These are phyloP conservation scores for Axinella damicornis DNA, from an alignment of 37 sponge, comb jelly and placozoan genomes.

Conservation along the genomic window DNA sequence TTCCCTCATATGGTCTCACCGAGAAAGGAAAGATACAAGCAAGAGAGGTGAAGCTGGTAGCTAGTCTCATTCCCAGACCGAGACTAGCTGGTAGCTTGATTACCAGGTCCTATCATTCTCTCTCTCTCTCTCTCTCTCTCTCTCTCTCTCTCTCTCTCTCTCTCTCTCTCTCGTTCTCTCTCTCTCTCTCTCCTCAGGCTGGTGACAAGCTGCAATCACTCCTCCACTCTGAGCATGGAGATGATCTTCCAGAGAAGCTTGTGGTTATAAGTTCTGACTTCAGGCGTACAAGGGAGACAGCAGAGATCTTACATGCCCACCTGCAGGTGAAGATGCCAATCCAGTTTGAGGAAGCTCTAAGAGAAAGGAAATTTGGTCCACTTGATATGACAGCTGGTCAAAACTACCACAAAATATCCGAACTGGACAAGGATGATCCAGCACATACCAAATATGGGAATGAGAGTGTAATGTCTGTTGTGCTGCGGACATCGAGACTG, in stretches of 20 bases:
- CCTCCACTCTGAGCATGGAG: neutral
- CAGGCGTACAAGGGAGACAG: slow-evolving; percentile 37
- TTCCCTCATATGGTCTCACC: slow-evolving; percentile 45
- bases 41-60: slow-evolving; percentile 11
- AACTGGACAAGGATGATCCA: slow-evolving; percentile 25
- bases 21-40: slow-evolving; percentile 65
- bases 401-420: neutral
- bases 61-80: no score
- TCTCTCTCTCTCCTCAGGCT: no score
- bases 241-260: slow-evolving; percentile 13
- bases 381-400: neutral
- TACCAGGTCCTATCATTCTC: no score
- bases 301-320: slow-evolving; percentile 14
- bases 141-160: no score
- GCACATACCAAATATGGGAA: neutral
- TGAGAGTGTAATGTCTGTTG: slow-evolving; percentile 38
- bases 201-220: slow-evolving; percentile 15
- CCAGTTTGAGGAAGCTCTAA: neutral
- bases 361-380: slow-evolving; percentile 21
- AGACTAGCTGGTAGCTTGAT: no score
- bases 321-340: slow-evolving; percentile 6
- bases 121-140: no score
- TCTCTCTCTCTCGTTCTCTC: no score
- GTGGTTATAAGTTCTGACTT: slow-evolving; percentile 32
- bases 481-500: slow-evolving; percentile 3